A percentile compares a stretch with the other conserved stretches of the same genome.
Conservation (phyloP, 2,888 invertebrate genomes). For the Mimachlamys varia region DNA sequence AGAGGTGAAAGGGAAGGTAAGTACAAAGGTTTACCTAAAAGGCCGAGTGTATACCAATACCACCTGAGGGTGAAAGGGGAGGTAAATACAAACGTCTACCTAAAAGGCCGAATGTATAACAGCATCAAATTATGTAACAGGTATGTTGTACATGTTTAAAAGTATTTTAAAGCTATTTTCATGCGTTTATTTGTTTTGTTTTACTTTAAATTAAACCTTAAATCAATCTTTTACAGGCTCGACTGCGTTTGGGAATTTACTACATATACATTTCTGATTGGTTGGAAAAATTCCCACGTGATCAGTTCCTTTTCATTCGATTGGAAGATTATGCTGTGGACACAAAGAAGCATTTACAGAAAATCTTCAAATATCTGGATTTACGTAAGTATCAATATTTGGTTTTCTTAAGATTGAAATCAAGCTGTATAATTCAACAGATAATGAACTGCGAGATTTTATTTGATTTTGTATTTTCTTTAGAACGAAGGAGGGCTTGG, state of each 20-base stretch:
- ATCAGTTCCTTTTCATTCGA: constrained; percentile 45
- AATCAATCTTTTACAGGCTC: constrained; percentile 47
- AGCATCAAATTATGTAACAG: too few relatives aligned
- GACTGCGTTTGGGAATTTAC: constrained; percentile 54
- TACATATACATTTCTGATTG: constrained; percentile 53
- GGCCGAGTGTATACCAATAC: neutral
- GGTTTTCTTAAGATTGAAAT: too few relatives aligned
- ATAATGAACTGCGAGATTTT: too few relatives aligned
- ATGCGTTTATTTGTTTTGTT: too few relatives aligned
- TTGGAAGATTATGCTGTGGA: constrained; percentile 48
- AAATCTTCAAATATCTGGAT: constrained; percentile 47
- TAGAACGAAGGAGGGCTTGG: too few relatives aligned
- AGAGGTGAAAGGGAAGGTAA: neutral
- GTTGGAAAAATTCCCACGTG: constrained; percentile 48
- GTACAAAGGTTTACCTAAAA: neutral
- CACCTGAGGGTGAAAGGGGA: neutral
- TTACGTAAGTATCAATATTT: constrained; percentile 40
- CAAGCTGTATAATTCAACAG: too few relatives aligned
- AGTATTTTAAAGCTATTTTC: too few relatives aligned
- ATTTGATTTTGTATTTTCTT: too few relatives aligned
- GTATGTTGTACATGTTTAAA: too few relatives aligned
- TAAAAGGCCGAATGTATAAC: neutral
- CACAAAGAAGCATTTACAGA: constrained; percentile 23
- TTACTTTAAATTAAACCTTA: too few relatives aligned
- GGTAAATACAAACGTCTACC: neutral